Evolutionary conservation across 2,797 vertebrate species (phyloP).

Genomic region (Sebastes elongatus): DNA sequence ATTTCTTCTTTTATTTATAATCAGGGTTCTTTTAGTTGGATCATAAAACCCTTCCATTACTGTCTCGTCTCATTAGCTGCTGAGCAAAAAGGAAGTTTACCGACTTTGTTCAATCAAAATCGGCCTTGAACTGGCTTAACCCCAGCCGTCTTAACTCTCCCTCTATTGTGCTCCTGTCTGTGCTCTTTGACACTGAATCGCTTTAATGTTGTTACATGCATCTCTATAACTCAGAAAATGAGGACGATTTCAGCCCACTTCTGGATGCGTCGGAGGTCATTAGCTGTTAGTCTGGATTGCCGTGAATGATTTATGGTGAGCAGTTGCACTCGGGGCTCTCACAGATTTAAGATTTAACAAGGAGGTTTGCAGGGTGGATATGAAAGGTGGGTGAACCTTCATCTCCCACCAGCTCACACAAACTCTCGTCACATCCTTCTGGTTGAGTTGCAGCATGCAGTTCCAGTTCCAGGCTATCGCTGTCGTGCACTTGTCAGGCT

Average conservation of each 20-base stretch:
- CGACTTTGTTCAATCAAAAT: slow-evolving; percentile 22
- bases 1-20: neutral
- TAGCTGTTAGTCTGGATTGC: neutral
- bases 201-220: neutral
- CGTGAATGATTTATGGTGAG: slow-evolving; percentile 32
- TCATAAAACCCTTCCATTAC: slow-evolving; percentile 20
- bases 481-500: neutral
- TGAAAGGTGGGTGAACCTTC: neutral
- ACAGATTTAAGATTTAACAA: slow-evolving; percentile 18
- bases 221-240: neutral
- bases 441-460: neutral
- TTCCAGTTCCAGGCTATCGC: neutral
- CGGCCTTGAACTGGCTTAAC: slow-evolving; percentile 7
- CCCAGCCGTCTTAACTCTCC: neutral
- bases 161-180: neutral
- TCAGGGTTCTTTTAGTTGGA: neutral
- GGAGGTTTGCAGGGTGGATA: neutral
- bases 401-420: neutral
- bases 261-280: slow-evolving; percentile 13
- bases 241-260: neutral
- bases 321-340: neutral
- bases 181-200: neutral
- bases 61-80: slow-evolving; percentile 36
- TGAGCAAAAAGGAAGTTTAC: slow-evolving; percentile 5
- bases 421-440: neutral